Conservation (phyloP, 2,888 invertebrate genomes). For the Dioctria rufipes region DNA sequence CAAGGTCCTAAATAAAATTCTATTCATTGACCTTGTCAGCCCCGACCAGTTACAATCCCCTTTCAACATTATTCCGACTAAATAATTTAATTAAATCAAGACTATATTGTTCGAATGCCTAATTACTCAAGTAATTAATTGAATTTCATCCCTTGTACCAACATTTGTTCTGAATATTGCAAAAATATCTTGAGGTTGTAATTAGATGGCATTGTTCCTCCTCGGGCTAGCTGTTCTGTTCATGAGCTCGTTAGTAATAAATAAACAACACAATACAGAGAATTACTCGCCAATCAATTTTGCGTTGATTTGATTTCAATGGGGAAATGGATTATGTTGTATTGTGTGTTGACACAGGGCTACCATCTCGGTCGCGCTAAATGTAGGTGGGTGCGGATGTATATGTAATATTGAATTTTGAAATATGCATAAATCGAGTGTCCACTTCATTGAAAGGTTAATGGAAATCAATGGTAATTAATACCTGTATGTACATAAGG, state of each 20-base stretch:
- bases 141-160: constrained; percentile 41
- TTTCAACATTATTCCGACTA: too few relatives aligned
- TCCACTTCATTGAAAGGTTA: constrained; percentile 4
- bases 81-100: constrained; percentile 34
- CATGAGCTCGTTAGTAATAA: constrained; percentile 31
- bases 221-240: constrained; percentile 6
- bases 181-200: constrained; percentile 46
- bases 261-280: constrained; percentile 21
- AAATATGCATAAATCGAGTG: constrained; percentile 37
- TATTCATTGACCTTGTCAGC: too few relatives aligned
- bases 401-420: constrained; percentile 12
- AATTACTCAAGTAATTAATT: constrained; percentile 45
- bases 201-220: constrained; percentile 29
- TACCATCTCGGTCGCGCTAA: constrained; percentile 5
- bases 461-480: constrained; percentile 18
- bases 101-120: constrained; percentile 41
- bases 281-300: constrained; percentile 41
- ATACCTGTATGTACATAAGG: too few relatives aligned
- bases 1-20: too few relatives aligned
- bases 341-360: constrained; percentile 31
- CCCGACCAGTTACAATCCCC: too few relatives aligned
- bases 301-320: constrained; percentile 15
- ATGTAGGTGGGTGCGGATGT: too few relatives aligned
- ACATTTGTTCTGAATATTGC: constrained; percentile 40
- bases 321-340: neutral